Evolutionary conservation across 1,140 invertebrate species (phyloP).

Genomic region (Pogonomyrmex barbatus): DNA sequence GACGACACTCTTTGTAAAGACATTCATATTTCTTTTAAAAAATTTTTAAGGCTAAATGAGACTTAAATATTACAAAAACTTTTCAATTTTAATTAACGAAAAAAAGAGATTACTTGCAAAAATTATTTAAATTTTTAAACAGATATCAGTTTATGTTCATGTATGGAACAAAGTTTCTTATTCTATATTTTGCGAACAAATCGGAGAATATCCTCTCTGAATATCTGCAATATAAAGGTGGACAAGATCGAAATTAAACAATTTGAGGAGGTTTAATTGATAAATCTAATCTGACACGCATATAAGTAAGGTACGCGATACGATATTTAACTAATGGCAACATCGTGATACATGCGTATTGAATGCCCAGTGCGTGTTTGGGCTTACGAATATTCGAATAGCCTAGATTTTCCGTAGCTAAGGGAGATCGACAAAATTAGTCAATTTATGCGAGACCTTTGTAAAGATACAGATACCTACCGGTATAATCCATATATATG

Average conservation of each 20-base stretch:
- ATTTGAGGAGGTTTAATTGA: conserved; percentile 1
- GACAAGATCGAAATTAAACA: conserved; percentile 10
- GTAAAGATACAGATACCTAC: conserved; percentile 71
- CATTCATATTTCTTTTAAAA: not conserved
- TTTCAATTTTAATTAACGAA: not conserved
- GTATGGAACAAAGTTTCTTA: not conserved
- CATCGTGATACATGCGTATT: not conserved
- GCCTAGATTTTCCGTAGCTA: conserved; percentile 65
- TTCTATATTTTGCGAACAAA: not conserved
- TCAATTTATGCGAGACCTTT: conserved; percentile 84
- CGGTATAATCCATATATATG: conserved; percentile 28
- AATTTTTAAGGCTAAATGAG: not conserved
- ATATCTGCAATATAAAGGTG: conserved; percentile 8
- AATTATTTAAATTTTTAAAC: not conserved
- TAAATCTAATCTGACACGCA: conserved; percentile 36
- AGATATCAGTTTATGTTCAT: not conserved
- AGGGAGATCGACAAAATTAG: conserved; percentile 79
- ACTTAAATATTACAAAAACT: not conserved
- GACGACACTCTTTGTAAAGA: not conserved
- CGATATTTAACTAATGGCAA: conserved; percentile 27
- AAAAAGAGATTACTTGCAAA: not conserved
- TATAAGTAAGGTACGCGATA: conserved; percentile 22
- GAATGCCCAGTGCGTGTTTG: conserved; percentile 12
- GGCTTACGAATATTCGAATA: conserved; percentile 67
- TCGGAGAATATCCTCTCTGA: not conserved